Base-by-base conservation (phyloP, 2,113 vertebrate genomes). In the Zosterops borbonicus region DNA sequence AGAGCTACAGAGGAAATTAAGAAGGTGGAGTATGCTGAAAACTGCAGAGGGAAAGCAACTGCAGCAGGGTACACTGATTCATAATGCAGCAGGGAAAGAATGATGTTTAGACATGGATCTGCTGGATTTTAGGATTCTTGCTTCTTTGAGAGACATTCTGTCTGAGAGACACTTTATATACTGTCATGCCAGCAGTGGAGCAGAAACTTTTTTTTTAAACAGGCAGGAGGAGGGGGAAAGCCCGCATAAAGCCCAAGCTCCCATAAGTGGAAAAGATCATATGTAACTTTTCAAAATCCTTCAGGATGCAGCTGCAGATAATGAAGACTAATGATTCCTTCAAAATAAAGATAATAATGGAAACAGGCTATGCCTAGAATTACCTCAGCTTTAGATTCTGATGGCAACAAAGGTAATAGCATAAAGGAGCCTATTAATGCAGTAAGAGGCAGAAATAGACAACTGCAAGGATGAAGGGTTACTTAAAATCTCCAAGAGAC, bases 1-100 rank as follows among this genome's bases (percentile, higher is more conserved):
- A 89, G 68, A 88, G 87, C 71, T 95, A n/a, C 46, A 95, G 84
- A 88, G 88, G 93, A 96, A 92, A 96, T 93, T 46, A 94, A 92
- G 95, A 92, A 78, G 35, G 68, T 83, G 33, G 64, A 92, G 31
- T 49, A 28, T 39, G 60, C 74, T 75, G 62, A 67, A 89, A 89
- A 83, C n/a, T 91, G 92, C 76, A 93, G 58, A 41, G 53, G 60
- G 68, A 60, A 86, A 86, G 80, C 58, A 81, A 86, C 24, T 42
- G 37, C 79, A 75, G 20, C 35, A 81, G 68, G 52, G 64, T 67
- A 55, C 31, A 8, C 35, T 67, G 63, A 95, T 85, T 95, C 75
- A 86, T 87, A 90, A 92, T 37, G 52, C 85, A 91, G 87, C 71
- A 69, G 50, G 68, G 75, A 52, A 91, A 76, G 35, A 70, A 59